Base-by-base conservation (phyloP, 2,113 vertebrate genomes). In the Heloderma charlesbogerti region DNA sequence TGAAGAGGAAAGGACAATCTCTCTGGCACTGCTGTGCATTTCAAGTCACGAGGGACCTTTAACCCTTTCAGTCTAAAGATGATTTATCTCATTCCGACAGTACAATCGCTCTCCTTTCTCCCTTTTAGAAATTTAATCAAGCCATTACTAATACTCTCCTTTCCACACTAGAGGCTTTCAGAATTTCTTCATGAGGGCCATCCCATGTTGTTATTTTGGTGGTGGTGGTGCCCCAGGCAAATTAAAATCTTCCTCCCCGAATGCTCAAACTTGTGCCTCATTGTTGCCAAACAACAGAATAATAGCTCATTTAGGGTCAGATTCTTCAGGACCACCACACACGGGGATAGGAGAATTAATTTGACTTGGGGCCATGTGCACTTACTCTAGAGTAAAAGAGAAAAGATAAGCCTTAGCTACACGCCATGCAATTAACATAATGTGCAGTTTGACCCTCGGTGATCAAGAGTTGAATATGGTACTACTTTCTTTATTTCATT, bases 21-120 rank as follows among this genome's bases (percentile, higher is more conserved):
- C 94, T 78, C 80, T 40, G 89, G 91, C 88, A 78, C 34, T 93
- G 40, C 88, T 94, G 81, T 51, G 84, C 86, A 87, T 93, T 90
- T 90, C 83, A 94, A 93, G 93, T 91, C 93, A 93, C 74, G 92
- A 93, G 90, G 0, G 9, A 95, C 63, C 67, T 91, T 94, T 93
- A 94, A 69, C 86, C 2, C 1, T 40, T 94, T 94, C 91, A 85
- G 75, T 84, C 72, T 92, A 79, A 94, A 83, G 27, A 78, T 94
- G 85, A 96, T 95, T 93, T 94, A 91, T 92, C 80, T 90, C 67
- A 82, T 95, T 94, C 93, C 82, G 90, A 20, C 37, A 69, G 67
- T 80, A 91, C 20, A 85, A 86, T 89, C 27, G 74, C 75, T 82
- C 83, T 94, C 43, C 75, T 92, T 69, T 80, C 72, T 90, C 22